Evolutionary conservation across 2,113 vertebrate genomes (phyloP).

Genomic region (Formicarius rufipectus): DNA sequence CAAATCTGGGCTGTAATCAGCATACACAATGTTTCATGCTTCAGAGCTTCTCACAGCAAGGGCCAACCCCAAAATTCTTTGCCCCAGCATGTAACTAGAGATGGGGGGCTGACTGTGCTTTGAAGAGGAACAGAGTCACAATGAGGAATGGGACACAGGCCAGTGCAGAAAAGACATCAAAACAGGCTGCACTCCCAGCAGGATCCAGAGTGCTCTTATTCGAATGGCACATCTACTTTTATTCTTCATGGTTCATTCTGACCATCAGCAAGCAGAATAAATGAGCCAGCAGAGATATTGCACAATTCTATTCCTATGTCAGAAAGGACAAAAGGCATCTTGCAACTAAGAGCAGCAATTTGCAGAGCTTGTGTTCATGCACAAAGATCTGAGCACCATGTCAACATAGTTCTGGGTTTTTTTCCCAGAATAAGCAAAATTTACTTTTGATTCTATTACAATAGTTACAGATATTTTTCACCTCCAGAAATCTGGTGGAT

Average conservation of each 20-base stretch:
- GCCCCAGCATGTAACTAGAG: neutral
- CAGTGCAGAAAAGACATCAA: neutral
- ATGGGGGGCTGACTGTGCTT: neutral
- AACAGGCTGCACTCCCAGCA: neutral
- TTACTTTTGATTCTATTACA: neutral
- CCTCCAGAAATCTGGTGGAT: neutral
- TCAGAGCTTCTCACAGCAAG: conserved; percentile 8
- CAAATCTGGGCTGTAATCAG: neutral
- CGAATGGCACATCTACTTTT: neutral
- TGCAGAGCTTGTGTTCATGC: neutral
- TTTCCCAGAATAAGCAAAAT: neutral
- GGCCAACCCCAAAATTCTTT: conserved; percentile 8
- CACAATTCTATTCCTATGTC: neutral
- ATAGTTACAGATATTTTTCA: neutral
- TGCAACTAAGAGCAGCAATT: neutral
- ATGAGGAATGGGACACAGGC: neutral
- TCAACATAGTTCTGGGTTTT: neutral
- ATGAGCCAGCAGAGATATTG: neutral
- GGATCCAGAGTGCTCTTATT: neutral
- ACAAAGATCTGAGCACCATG: neutral
- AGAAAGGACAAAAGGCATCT: neutral
- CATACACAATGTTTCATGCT: neutral
- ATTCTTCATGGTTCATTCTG: conserved; percentile 34
- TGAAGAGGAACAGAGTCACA: neutral
- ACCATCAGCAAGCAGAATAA: neutral